phyloP scores from a whole-genome alignment of 2,888 invertebrate species.

The Acanthoscelides obtectus region DNA sequence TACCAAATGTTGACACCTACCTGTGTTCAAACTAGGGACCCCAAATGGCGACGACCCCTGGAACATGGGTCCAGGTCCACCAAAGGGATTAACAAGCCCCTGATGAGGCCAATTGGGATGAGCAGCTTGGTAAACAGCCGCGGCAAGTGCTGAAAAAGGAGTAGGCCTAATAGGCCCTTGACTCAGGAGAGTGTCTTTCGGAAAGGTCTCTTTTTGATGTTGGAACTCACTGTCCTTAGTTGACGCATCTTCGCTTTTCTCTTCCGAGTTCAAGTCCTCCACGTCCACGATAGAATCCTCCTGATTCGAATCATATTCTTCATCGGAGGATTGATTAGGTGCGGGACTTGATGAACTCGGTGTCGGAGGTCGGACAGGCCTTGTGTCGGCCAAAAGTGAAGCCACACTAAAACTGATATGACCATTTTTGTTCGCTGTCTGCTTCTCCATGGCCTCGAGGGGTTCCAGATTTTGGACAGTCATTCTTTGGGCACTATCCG shows the following conservation, averaged over 20 bases:
- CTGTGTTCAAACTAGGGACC: conserved; percentile 46
- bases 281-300: conserved; percentile 73
- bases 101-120: conserved; percentile 56
- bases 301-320: conserved; percentile 66
- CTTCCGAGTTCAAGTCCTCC: conserved; percentile 66
- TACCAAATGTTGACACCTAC: conserved; percentile 44
- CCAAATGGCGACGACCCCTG: conserved; percentile 57
- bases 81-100: conserved; percentile 54
- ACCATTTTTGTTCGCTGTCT: conserved; percentile 53
- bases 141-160: conserved; percentile 69
- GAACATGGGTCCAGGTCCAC: conserved; percentile 59
- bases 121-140: conserved; percentile 57
- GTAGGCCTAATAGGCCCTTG: conserved; percentile 70
- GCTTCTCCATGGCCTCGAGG: conserved; percentile 34
- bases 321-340: conserved; percentile 52
- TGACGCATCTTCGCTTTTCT: conserved; percentile 31
- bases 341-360: conserved; percentile 33
- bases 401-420: conserved; percentile 84
- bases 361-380: conserved; percentile 54
- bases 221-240: conserved; percentile 42
- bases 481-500: conserved; percentile 51
- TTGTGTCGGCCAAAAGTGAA: conserved; percentile 78
- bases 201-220: conserved; percentile 27
- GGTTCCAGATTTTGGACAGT: conserved; percentile 57
- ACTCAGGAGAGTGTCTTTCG: conserved; percentile 38